Conservation (phyloP, 1,140 invertebrate genomes). For the Drosophila athabasca region DNA sequence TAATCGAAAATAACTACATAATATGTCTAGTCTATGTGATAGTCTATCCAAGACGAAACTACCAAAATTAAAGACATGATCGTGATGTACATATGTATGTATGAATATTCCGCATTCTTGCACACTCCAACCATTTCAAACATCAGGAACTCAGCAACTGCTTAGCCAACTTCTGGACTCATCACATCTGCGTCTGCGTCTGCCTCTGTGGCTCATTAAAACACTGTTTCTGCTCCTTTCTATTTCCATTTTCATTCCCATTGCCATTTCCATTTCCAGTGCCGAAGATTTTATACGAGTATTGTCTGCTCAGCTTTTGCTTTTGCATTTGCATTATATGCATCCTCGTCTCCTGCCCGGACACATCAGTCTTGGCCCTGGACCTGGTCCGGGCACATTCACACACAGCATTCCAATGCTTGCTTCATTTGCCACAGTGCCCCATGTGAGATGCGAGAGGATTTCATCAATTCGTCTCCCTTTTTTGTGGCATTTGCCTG, state of each 20-base stretch:
- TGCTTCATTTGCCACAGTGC: constrained; percentile 70
- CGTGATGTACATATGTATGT: neutral
- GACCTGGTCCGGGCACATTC: neutral
- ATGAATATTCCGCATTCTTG: neutral
- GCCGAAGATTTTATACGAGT: constrained; percentile 36
- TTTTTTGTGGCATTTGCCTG: constrained; percentile 34
- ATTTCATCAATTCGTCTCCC: constrained; percentile 53
- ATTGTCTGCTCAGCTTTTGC: constrained; percentile 38
- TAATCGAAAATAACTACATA: too few species aligned
- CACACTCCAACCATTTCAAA: constrained; percentile 8
- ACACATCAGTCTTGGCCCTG: neutral
- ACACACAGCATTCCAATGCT: constrained; percentile 36
- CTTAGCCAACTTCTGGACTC: constrained; percentile 28
- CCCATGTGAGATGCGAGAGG: constrained; percentile 17
- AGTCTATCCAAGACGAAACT: too few species aligned
- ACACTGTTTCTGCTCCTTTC: constrained; percentile 48
- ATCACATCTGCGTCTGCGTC: constrained; percentile 24
- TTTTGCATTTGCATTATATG: constrained; percentile 38
- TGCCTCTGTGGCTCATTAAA: constrained; percentile 53
- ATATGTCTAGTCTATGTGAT: too few species aligned
- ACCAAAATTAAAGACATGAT: too few species aligned
- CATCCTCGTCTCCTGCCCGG: neutral
- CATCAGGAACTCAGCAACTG: constrained; percentile 7
- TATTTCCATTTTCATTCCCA: constrained; percentile 25
- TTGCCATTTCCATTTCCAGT: constrained; percentile 15